Conservation (phyloP, 35 echinoderm and acorn worm species). For the Anneissia japonica region DNA sequence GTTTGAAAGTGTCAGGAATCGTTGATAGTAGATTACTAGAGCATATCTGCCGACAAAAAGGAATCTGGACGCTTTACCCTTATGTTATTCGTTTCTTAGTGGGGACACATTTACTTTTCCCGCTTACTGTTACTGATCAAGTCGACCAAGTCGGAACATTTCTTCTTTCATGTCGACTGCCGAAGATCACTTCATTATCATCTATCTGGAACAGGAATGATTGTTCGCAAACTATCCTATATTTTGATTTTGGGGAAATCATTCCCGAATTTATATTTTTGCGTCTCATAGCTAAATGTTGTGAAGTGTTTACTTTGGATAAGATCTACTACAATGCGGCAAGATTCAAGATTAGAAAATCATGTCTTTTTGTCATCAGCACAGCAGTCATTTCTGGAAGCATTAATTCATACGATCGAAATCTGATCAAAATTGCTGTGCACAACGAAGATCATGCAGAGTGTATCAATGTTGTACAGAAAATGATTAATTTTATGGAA, state of each 20-base stretch:
- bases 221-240: not conserved
- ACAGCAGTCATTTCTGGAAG: not conserved
- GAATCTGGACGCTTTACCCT: not conserved
- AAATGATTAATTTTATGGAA: too few relatives aligned
- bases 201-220: not conserved
- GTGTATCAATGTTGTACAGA: too few relatives aligned
- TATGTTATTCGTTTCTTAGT: not conserved
- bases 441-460: too few relatives aligned
- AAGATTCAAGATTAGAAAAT: not conserved
- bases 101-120: not conserved
- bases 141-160: not conserved
- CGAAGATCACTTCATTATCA: not conserved
- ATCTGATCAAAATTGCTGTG: too few relatives aligned
- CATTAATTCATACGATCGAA: not conserved
- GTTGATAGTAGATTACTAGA: slow-evolving; percentile 7
- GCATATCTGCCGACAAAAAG: not conserved
- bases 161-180: slow-evolving; percentile 11
- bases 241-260: slow-evolving; percentile 27
- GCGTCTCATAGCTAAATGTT: slow-evolving; percentile 16
- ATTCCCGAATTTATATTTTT: slow-evolving; percentile 4
- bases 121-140: not conserved
- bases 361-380: not conserved
- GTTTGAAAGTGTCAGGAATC: slow-evolving; percentile 1
- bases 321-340: not conserved
- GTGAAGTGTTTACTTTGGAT: not conserved